These are phyloP conservation scores for Drosophila macrothrix DNA, from an alignment of 2,888 invertebrate species.

Conservation along the genomic window DNA sequence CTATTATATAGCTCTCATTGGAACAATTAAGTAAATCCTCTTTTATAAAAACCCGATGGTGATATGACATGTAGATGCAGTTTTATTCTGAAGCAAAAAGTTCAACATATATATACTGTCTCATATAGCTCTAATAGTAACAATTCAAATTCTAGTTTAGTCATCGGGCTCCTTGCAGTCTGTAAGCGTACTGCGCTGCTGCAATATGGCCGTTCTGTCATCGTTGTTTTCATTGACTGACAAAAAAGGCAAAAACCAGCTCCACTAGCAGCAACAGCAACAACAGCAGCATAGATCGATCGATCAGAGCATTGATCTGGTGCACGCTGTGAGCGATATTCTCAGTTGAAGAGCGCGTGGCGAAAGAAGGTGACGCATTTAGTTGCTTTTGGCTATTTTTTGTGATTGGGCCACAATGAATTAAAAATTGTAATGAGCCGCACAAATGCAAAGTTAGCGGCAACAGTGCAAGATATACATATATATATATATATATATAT, in stretches of 20 bases:
- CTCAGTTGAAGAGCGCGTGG: slow-evolving; percentile 53
- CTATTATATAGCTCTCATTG: no score
- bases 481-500: no score
- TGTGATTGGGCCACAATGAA: slow-evolving; percentile 41
- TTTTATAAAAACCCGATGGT: no score
- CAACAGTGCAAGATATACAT: slow-evolving; percentile 3
- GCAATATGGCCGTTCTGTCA: background rate
- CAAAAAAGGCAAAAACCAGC: slow-evolving; percentile 36
- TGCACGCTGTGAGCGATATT: slow-evolving; percentile 48
- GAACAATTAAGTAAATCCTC: no score
- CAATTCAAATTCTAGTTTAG: background rate
- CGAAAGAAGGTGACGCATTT: slow-evolving; percentile 58
- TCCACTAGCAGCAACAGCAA: slow-evolving; percentile 28
- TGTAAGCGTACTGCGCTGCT: slow-evolving; percentile 1
- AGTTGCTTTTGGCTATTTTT: slow-evolving; percentile 59
- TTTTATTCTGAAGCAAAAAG: background rate
- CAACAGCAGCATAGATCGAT: slow-evolving; percentile 46
- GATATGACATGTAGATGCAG: background rate
- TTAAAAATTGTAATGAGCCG: slow-evolving; percentile 28
- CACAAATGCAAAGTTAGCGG: slow-evolving; percentile 20
- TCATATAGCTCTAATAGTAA: background rate
- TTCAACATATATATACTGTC: no score
- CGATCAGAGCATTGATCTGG: slow-evolving; percentile 24
- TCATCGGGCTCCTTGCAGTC: background rate
- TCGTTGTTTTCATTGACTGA: slow-evolving; percentile 34